Conservation (phyloP, 2,113 vertebrate genomes). For the Callaeas wilsoni region DNA sequence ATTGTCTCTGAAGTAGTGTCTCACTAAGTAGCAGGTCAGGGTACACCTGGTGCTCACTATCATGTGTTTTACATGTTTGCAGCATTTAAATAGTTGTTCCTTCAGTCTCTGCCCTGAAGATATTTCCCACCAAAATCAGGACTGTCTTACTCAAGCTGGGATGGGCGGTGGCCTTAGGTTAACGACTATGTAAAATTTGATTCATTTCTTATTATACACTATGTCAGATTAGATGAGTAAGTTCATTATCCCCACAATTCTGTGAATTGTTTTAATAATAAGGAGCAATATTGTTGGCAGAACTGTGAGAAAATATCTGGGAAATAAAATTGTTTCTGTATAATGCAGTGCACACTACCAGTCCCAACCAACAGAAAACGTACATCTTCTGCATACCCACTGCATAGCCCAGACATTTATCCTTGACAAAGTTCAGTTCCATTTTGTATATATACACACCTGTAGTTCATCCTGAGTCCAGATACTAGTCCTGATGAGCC, state of each 20-base stretch:
- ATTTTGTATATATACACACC: neutral
- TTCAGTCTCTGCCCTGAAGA: neutral
- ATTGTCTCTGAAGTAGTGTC: neutral
- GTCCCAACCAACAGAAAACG: neutral
- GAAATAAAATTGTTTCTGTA: neutral
- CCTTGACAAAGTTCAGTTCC: neutral
- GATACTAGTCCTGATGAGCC: neutral
- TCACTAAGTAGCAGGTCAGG: neutral
- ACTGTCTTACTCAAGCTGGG: neutral
- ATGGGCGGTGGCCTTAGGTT: neutral
- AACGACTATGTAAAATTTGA: neutral
- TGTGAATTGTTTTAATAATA: neutral
- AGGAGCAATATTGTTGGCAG: neutral
- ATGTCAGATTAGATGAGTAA: neutral
- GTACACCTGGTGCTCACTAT: fast-evolving
- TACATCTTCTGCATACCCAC: neutral
- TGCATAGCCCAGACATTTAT: neutral
- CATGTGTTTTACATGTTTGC: neutral
- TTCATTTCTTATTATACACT: neutral
- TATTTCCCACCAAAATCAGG: neutral
- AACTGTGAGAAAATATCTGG: neutral
- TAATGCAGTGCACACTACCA: neutral
- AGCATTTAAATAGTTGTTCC: neutral
- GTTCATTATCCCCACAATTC: neutral
- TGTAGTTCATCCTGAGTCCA: neutral